phyloP scores from a whole-genome alignment of 2,888 invertebrate genomes.

The Campaea margaritaria region DNA sequence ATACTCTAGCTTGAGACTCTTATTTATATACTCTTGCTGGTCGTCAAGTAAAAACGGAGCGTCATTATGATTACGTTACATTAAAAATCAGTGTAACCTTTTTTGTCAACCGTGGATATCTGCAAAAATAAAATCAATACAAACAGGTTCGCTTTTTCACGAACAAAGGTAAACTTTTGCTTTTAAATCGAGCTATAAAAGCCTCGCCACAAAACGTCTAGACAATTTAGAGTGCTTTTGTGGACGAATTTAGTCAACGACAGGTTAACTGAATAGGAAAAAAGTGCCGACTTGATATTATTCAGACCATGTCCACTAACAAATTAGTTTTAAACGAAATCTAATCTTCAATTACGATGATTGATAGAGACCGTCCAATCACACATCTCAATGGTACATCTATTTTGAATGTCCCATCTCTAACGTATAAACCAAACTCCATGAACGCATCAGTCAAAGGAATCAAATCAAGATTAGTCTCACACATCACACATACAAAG shows the following conservation, averaged over 20 bases:
- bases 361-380: too few species aligned
- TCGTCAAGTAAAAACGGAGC: too few species aligned
- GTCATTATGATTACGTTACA: too few species aligned
- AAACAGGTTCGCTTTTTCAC: background rate
- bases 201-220: slow-evolving; percentile 20
- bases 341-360: too few species aligned
- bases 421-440: background rate
- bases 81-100: too few species aligned
- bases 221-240: slow-evolving; percentile 20
- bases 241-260: slow-evolving; percentile 9
- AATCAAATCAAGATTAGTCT: background rate
- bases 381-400: background rate
- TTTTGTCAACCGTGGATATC: background rate
- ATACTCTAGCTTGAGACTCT: too few species aligned
- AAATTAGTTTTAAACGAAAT: too few species aligned
- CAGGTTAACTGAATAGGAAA: slow-evolving; percentile 4
- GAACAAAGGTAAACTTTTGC: slow-evolving; percentile 12
- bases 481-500: slow-evolving; percentile 7
- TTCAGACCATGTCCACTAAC: too few species aligned
- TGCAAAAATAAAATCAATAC: background rate
- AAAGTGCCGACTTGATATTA: background rate
- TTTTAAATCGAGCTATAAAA: slow-evolving; percentile 17
- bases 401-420: background rate
- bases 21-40: too few species aligned
- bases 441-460: background rate